Evolutionary conservation across 2,113 vertebrate species (phyloP), one percentile per base, ranked within the genome.

Genomic region (Oryzias javanicus): DNA sequence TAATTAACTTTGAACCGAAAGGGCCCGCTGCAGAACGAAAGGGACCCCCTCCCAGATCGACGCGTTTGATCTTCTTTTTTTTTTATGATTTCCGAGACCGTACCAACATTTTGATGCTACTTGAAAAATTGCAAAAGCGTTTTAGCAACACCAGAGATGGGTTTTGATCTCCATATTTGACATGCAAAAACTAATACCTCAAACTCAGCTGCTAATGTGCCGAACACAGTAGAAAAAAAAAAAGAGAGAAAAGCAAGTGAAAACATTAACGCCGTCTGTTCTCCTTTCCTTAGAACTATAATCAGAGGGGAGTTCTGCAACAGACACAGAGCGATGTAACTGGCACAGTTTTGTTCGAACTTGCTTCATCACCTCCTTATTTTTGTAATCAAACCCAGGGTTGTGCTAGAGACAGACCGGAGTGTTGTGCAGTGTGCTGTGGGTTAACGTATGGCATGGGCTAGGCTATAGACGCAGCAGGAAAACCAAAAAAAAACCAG

Each of bases 141-240:
- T 92, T 88, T 90, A 89, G 72, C 90, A 91, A 93, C 90, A 92
- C 89, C 35, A 90, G 86, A 93, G 93, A 94, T 94, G 94, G 93
- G 91, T 96, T 95, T 78, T 91, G 93, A 90, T 95, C 94, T 96
- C 94, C 95, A 95, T 95, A 35, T 85, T 94, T 96, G 94, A 96
- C 94, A 22, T 92, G 91, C 92, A 93, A 92, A 90, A 93, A 96
- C 92, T 94, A 94, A 97, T 98, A 97, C 97, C 96, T 98, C 97
- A 96, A 94, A 91, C 89, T 90, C 91, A 90, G 92, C 91, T 93
- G 92, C 92, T 93, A 92, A 87, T 84, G 87, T 90, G 78, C 82
- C 85, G 87, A 87, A 85, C 75, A 83, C 79, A 81, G 78, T 49
- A 55, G 56, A 66, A 42, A 49, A 41, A 70, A 16, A 13, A 57